phyloP scores from a whole-genome alignment of 2,113 vertebrate genomes.

The Hydrolagus affinis region DNA sequence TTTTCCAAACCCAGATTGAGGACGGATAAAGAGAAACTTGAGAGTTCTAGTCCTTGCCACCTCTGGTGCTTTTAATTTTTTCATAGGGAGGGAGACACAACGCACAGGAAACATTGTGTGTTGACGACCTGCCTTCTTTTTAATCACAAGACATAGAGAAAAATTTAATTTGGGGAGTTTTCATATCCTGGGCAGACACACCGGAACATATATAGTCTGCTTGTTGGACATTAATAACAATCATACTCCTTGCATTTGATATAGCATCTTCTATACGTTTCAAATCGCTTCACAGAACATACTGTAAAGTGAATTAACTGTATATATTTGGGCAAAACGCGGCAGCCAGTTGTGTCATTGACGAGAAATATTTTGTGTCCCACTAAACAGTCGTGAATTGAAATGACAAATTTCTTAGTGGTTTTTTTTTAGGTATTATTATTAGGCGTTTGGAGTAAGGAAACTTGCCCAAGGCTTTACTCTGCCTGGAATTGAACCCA shows the following conservation, averaged over 20 bases:
- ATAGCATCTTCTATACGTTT: not conserved
- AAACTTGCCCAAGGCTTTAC: no score
- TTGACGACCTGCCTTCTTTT: not conserved
- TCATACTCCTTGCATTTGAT: not conserved
- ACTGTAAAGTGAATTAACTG: not conserved
- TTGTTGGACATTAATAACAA: not conserved
- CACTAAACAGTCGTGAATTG: no score
- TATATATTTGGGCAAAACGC: no score
- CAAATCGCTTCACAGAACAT: not conserved
- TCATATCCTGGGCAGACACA: not conserved
- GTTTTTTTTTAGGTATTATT: no score
- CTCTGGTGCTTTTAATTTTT: no score
- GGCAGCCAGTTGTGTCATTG: no score
- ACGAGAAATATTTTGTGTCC: no score
- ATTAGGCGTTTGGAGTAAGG: no score
- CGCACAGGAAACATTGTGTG: not conserved
- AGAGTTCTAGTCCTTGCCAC: constrained; percentile 23
- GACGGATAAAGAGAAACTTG: constrained; percentile 10
- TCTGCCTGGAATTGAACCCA: no score
- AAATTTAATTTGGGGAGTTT: not conserved
- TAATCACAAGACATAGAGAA: not conserved
- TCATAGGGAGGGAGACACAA: no score
- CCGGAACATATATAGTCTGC: not conserved
- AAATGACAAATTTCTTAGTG: no score
- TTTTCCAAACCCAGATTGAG: not conserved